Evolutionary conservation across 2,888 invertebrate genomes (phyloP).

Genomic region (Dryomyza anilis): DNA sequence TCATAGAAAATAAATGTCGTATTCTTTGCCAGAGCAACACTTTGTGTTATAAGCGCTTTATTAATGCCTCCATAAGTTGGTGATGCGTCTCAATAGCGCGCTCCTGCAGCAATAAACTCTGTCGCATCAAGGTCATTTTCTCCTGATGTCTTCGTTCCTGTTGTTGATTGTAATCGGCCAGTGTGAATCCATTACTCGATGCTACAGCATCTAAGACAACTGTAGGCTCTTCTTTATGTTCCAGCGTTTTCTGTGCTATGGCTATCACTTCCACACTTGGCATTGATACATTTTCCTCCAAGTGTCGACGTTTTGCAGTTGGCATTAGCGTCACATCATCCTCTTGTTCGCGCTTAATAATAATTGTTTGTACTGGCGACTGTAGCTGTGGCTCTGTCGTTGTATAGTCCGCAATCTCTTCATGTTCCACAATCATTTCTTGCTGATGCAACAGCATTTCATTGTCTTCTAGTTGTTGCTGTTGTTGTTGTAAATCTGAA

Average conservation of each 20-base stretch:
- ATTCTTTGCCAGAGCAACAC: too few relatives aligned
- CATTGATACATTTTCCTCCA: neutral
- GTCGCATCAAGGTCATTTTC: slow-evolving; percentile 34
- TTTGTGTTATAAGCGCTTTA: slow-evolving; percentile 35
- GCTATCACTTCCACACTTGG: neutral
- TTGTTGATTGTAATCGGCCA: slow-evolving; percentile 34
- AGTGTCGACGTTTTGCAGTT: slow-evolving; percentile 17
- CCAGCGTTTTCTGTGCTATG: neutral
- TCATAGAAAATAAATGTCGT: neutral
- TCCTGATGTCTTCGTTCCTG: slow-evolving; percentile 39
- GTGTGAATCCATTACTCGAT: slow-evolving; percentile 22
- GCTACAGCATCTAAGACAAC: neutral
- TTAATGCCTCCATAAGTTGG: slow-evolving; percentile 34
- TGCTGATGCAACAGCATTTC: slow-evolving; percentile 3
- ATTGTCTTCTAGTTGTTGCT: slow-evolving; percentile 1
- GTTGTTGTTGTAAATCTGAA: neutral
- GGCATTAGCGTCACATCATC: neutral
- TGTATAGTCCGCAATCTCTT: neutral
- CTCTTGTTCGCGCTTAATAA: slow-evolving; percentile 8
- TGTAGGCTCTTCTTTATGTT: neutral
- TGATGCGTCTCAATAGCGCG: slow-evolving; percentile 31
- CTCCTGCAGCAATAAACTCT: slow-evolving; percentile 34
- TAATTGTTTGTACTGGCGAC: neutral
- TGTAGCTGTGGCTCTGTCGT: neutral
- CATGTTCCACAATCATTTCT: neutral